These are phyloP conservation scores for Chloroceryle amazona DNA, from an alignment of 2,797 vertebrate species.

Conservation along the genomic window DNA sequence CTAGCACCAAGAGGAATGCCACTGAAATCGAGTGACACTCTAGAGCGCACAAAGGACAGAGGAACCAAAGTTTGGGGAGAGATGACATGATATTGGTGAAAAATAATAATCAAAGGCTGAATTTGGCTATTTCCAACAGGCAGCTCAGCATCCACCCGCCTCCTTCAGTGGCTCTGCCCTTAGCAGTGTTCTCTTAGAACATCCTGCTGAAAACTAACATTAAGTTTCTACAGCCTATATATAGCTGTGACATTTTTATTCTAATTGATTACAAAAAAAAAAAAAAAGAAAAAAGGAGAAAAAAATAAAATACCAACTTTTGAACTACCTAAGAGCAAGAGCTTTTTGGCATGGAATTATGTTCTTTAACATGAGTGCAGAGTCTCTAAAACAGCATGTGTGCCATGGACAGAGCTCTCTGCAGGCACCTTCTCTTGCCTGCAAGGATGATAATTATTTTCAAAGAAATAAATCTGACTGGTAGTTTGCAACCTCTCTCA, in stretches of 20 bases:
- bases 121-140: background rate
- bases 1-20: background rate
- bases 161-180: background rate
- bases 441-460: constrained; percentile 39
- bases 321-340: constrained; percentile 16
- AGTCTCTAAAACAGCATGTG: background rate
- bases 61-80: background rate
- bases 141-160: background rate
- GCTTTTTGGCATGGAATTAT: background rate
- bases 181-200: background rate
- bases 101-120: constrained; percentile 12
- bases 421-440: constrained; percentile 17
- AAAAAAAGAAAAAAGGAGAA: too few species aligned
- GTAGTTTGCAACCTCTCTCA: background rate
- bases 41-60: background rate
- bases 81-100: rapidly evolving
- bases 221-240: constrained; percentile 38
- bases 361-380: background rate
- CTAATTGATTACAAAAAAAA: constrained; percentile 42
- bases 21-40: background rate
- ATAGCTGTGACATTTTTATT: constrained; percentile 59
- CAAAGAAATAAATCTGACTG: constrained; percentile 28
- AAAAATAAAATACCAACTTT: constrained; percentile 4
- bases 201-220: constrained; percentile 2
- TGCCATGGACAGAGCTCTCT: background rate